Conservation (phyloP, 2,797 vertebrate genomes). For the Micrastur ruficollis region DNA sequence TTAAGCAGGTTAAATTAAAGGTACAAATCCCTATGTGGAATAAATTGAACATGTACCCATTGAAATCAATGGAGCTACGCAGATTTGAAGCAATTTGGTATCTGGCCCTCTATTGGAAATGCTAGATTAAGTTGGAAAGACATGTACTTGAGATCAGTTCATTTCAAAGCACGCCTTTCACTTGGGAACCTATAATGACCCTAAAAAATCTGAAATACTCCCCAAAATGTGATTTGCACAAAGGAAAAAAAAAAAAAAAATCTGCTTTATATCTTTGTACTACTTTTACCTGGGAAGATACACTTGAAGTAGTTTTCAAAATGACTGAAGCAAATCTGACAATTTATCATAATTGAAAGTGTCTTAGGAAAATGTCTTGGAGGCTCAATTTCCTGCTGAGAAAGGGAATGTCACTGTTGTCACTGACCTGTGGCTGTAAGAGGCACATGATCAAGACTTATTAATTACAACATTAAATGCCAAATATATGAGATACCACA, state of each 20-base stretch:
- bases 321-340: conserved; percentile 51
- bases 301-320: conserved; percentile 21
- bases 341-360: conserved; percentile 64
- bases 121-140: conserved; percentile 27
- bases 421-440: conserved; percentile 39
- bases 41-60: background rate
- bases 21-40: background rate
- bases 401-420: conserved; percentile 58
- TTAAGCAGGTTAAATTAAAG: conserved; percentile 23
- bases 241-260: background rate
- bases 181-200: background rate
- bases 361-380: conserved; percentile 53
- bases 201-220: background rate
- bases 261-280: background rate
- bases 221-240: background rate
- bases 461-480: conserved; percentile 68
- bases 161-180: background rate
- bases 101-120: conserved; percentile 2
- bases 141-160: background rate
- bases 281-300: background rate
- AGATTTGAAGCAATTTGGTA: conserved; percentile 38
- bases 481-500: conserved; percentile 37
- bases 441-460: conserved; percentile 46
- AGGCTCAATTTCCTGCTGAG: conserved; percentile 57
- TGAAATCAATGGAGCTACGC: conserved; percentile 43